Evolutionary conservation across 1,140 invertebrate species (phyloP).

Genomic region (Drosophila dunni): DNA sequence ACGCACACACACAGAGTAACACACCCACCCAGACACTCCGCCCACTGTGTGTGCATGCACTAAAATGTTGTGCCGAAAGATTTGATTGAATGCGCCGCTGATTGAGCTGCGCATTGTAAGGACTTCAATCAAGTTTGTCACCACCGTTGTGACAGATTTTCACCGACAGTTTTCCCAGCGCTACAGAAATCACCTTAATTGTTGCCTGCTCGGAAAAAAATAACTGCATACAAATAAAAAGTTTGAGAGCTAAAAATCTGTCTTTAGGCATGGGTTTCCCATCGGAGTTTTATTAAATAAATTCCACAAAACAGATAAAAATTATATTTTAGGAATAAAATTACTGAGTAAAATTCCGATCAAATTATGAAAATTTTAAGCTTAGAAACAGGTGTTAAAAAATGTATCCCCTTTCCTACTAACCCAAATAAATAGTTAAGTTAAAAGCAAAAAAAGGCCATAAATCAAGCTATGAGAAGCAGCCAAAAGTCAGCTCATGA

Average conservation of each 20-base stretch:
- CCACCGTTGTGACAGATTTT: conserved; percentile 12
- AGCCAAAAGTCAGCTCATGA: conserved; percentile 3
- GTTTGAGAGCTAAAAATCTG: background rate
- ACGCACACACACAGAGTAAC: background rate
- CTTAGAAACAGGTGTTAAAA: background rate
- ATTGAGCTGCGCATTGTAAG: conserved; percentile 64
- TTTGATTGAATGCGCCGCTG: conserved; percentile 69
- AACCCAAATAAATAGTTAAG: conserved; percentile 1
- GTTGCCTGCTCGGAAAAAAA: background rate
- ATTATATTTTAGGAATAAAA: too few species aligned
- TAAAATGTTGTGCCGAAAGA: conserved; percentile 50
- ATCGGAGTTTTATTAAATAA: too few species aligned
- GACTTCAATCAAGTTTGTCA: conserved; percentile 39
- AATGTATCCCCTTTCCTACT: background rate
- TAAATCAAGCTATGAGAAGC: conserved; percentile 27
- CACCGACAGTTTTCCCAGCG: background rate
- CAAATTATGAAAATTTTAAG: too few species aligned
- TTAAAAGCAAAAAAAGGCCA: background rate
- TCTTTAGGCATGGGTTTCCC: too few species aligned
- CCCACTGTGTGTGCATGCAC: conserved; percentile 18
- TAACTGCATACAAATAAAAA: background rate
- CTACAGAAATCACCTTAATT: conserved; percentile 8
- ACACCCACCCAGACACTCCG: background rate
- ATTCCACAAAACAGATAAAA: too few species aligned
- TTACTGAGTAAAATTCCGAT: too few species aligned